A percentile compares a stretch with the other conserved stretches of the same genome.
phyloP scores from a whole-genome alignment of 2,888 invertebrate genomes.

The Lysandra bellargus region DNA sequence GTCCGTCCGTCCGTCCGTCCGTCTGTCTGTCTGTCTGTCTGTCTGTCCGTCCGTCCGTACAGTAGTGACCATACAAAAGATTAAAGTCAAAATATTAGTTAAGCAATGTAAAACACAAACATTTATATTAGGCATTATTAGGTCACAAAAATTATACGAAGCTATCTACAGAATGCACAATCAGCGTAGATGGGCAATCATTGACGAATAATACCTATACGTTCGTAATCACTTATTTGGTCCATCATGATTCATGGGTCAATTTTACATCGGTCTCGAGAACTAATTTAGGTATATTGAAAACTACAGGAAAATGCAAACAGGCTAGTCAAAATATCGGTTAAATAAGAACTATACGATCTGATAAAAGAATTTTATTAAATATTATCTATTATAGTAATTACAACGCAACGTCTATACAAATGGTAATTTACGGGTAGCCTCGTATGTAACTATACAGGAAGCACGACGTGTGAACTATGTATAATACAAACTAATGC shows the following conservation, averaged over 20 bases:
- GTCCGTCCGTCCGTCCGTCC: no score
- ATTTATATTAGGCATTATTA: no score
- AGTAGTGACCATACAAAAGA: no score
- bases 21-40: no score
- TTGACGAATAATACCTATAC: not conserved
- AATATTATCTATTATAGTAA: conserved; percentile 39
- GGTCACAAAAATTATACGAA: no score
- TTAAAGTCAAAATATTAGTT: no score
- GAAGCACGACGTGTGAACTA: conserved; percentile 20
- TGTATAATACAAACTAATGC: conserved; percentile 27
- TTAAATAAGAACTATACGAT: conserved; percentile 31
- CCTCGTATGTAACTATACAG: conserved; percentile 29
- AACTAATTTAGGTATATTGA: not conserved
- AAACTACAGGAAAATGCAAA: not conserved
- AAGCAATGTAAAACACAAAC: no score
- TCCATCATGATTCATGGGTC: no score
- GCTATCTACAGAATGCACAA: no score
- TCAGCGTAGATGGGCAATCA: not conserved
- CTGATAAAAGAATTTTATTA: conserved; percentile 36
- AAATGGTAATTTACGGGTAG: conserved; percentile 33
- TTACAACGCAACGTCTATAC: conserved; percentile 37
- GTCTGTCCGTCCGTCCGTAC: no score
- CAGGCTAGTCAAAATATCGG: not conserved
- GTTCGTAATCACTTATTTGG: not conserved
- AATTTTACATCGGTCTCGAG: no score